These are phyloP conservation scores for Gonocerus acuteangulatus DNA, from an alignment of 2,888 invertebrate species.

Conservation along the genomic window DNA sequence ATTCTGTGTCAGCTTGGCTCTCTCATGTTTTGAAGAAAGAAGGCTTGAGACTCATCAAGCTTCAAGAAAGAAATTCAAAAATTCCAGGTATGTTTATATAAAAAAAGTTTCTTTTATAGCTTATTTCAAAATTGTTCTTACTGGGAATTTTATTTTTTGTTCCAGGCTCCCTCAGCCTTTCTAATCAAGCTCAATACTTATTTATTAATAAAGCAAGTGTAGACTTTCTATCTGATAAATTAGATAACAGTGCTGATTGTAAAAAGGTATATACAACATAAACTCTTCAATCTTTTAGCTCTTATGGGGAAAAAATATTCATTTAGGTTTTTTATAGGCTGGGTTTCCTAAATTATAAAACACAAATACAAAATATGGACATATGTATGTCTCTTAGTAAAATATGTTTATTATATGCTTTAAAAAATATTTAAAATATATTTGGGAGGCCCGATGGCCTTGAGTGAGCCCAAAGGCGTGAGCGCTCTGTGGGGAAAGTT, in stretches of 20 bases:
- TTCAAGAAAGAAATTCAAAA: conserved; percentile 41
- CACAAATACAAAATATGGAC: no score
- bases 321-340: no score
- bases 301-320: no score
- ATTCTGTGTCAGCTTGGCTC: conserved; percentile 72
- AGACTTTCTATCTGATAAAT: conserved; percentile 56
- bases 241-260: conserved; percentile 47
- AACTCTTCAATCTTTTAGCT: no score
- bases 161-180: conserved; percentile 51
- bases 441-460: no score
- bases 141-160: no score
- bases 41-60: conserved; percentile 62
- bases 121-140: background rate
- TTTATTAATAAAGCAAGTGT: conserved; percentile 73
- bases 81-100: background rate
- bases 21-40: conserved; percentile 59
- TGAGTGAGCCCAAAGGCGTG: no score
- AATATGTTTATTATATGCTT: no score
- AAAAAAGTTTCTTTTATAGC: background rate
- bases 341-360: no score
- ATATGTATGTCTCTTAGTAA: no score
- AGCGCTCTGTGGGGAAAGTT: no score
- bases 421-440: no score
- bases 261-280: conserved; percentile 43
- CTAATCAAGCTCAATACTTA: conserved; percentile 80